phyloP scores from a whole-genome alignment of 2,797 vertebrate genomes.

The Sebastes melanostomus region DNA sequence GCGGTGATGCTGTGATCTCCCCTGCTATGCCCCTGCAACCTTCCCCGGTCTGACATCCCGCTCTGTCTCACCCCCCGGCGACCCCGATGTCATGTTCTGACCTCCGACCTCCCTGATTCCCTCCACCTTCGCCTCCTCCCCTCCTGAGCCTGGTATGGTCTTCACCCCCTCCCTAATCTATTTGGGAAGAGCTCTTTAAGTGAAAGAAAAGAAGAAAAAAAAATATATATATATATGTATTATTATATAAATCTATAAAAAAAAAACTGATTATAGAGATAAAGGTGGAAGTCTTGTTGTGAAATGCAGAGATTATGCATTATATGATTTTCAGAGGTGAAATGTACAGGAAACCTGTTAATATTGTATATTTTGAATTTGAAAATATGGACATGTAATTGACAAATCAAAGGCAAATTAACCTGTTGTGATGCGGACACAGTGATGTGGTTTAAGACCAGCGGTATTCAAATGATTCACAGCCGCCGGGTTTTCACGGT shows the following conservation, averaged over 20 bases:
- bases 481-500: constrained; percentile 45
- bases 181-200: constrained; percentile 44
- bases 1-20: constrained; percentile 79
- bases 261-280: constrained; percentile 41
- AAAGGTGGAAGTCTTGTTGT: constrained; percentile 52
- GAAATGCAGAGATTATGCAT: constrained; percentile 67
- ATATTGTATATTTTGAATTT: constrained; percentile 86
- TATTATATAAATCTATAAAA: constrained; percentile 59
- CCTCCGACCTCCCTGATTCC: constrained; percentile 24
- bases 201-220: constrained; percentile 27
- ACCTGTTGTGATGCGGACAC: constrained; percentile 63
- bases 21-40: constrained; percentile 74
- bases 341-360: constrained; percentile 82
- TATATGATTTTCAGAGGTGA: constrained; percentile 58
- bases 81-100: constrained; percentile 9
- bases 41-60: constrained; percentile 67
- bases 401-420: constrained; percentile 63
- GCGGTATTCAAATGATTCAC: constrained; percentile 21
- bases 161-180: constrained; percentile 32
- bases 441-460: constrained; percentile 37
- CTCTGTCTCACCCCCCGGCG: constrained; percentile 64
- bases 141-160: constrained; percentile 47
- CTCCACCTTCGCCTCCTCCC: constrained; percentile 42
- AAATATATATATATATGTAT: constrained; percentile 40
- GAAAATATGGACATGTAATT: constrained; percentile 70